phyloP scores from a whole-genome alignment of 2,113 vertebrate genomes.

The Malurus melanocephalus region DNA sequence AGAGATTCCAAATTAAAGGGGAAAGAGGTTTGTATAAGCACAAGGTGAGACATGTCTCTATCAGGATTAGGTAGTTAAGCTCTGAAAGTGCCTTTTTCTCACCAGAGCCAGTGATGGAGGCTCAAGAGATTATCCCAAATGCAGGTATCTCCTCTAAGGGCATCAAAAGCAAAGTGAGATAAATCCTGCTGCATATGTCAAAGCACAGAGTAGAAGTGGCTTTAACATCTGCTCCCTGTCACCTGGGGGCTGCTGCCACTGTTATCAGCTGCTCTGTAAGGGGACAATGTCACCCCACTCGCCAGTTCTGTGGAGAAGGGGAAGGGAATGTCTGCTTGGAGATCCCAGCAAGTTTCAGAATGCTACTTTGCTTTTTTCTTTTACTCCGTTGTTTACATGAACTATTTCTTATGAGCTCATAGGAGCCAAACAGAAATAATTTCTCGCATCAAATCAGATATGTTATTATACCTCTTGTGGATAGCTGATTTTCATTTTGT shows the following conservation, averaged over 20 bases:
- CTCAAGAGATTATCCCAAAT: not conserved
- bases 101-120: not conserved
- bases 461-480: not conserved
- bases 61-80: not conserved
- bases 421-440: not conserved
- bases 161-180: not conserved
- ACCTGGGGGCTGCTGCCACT: accelerated
- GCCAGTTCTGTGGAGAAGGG: accelerated
- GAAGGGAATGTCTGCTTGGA: not conserved
- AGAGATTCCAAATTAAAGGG: not conserved
- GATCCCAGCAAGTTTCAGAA: not conserved
- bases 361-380: not conserved
- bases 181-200: not conserved
- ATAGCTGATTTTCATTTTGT: not conserved
- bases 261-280: not conserved
- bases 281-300: not conserved
- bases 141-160: not conserved
- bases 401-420: not conserved
- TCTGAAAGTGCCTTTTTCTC: not conserved
- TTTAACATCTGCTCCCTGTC: not conserved
- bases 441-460: not conserved
- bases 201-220: not conserved
- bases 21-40: not conserved
- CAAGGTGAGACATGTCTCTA: not conserved
- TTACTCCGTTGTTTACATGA: not conserved